Evolutionary conservation across 2,113 vertebrate genomes (phyloP), one percentile per base, ranked within the genome.

Genomic region (Cercopithecus mona): DNA sequence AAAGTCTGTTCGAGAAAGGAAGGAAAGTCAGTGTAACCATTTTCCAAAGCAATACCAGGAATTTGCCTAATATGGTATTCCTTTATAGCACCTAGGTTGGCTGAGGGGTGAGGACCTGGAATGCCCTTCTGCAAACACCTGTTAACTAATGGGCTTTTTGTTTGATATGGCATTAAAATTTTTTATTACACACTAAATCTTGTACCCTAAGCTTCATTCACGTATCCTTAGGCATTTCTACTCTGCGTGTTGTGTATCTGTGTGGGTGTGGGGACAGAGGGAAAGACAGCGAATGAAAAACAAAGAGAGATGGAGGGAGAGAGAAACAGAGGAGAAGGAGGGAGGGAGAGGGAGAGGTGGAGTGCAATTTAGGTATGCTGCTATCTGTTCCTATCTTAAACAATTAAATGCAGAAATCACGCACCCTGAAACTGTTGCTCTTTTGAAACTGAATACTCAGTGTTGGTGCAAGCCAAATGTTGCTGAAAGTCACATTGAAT

Each of bases 391-490:
- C 30, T 48, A 70, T 64, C n/a, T 66, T 88, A 55, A 91, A 43
- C 87, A 92, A 20, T 61, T 73, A 81, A 90, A 75, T 32, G 84
- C 40, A 72, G 50, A 97, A 94, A 92, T 86, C 55, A 38, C 66
- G 38, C 18, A 50, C 30, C 68, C 59, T 57, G 66, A 97, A 95
- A 84, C 66, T 20, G 11, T 85, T 59, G 59, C 38, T 43, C 64
- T 87, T 61, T 82, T 27, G 79, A 96, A 95, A 81, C 6, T 6
- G 13, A 93, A 57, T 45, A 4, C 13, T 79, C 25, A 61, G 22
- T 80, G 50, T 27, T 23, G 52, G n/a, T n/a, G 0, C 40, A 66
- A 75, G 32, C 55, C 48, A 30, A 32, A 55, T 57, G 66, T 86
- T 81, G 48, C 73, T 68, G 18, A 80, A 97, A 94, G 35, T 82